Conservation (phyloP, 2,797 vertebrate species). For the Enteromius viviparus region DNA sequence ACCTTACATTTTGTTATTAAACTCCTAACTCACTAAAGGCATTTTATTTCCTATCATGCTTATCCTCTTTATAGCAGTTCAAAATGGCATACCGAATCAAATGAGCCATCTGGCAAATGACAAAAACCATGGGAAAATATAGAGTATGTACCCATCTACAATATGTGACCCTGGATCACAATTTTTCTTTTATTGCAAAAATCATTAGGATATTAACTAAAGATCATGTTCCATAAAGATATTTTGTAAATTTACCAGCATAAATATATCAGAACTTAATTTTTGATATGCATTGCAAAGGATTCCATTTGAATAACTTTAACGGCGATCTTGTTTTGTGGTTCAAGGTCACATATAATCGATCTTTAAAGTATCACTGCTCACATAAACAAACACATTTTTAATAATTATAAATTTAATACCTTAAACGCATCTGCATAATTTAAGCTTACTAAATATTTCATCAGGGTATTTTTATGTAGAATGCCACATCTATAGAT, state of each 20-base stretch:
- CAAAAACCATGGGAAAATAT: constrained; percentile 51
- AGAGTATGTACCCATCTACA: neutral
- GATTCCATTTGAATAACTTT: no score
- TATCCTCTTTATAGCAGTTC: constrained; percentile 60
- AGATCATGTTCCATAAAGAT: neutral
- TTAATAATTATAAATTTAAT: neutral
- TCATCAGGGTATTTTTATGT: neutral
- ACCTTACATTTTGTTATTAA: constrained; percentile 71
- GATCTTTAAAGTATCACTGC: neutral
- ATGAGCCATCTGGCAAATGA: constrained; percentile 48
- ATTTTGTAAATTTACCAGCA: no score
- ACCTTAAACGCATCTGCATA: neutral
- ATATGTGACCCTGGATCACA: neutral
- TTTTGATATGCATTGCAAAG: no score
- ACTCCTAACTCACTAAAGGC: constrained; percentile 66
- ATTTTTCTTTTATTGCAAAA: no score
- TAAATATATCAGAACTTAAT: no score
- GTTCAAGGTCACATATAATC: neutral
- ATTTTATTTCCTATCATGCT: constrained; percentile 53
- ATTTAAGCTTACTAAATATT: constrained; percentile 11
- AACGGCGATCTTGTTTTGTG: neutral
- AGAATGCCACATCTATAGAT: neutral
- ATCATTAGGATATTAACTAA: neutral
- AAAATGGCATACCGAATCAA: constrained; percentile 37
- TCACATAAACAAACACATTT: neutral